Base-by-base conservation (phyloP, 2,797 vertebrate genomes). In the Chrysolophus pictus region DNA sequence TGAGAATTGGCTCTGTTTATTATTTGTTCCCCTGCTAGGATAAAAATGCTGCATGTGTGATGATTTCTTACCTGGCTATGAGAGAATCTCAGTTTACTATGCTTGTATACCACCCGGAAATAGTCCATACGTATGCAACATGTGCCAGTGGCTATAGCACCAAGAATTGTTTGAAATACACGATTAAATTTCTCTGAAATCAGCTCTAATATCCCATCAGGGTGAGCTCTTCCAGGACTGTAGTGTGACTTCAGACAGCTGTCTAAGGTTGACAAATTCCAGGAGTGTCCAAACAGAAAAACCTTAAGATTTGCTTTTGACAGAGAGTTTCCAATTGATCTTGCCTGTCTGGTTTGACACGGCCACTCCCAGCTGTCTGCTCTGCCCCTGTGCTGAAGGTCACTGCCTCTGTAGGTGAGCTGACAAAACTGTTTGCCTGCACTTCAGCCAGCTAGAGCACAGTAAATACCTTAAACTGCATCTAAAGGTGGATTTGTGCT, bases 321-420 rank as follows among this genome's bases (percentile, higher is more conserved):
- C 51, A 42, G 80, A 46, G 76, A 90, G 68, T 90, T 90, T 90
- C 83, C 56, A 90, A 10, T 82, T 77, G 88, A 86, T 94, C 96
- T 73, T 84, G 87, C 51, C 60, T 63, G 28, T 91, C 96, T 88
- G 85, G 95, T 96, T 95, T 88, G 90, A 63, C 70, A 3, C 56
- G 53, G 67, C 83, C 51, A 1, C 91, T 96, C 94, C 95, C 87
- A 82, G 64, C 10, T 78, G 41, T 44, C 76, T 90, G 87, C 80
- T 87, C 81, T 95, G 70, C 63, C 79, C 53, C 59, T 1, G 3
- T 69, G 73, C 75, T 87, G 69, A 75, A 93, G 91, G 82, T 91
- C 74, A 87, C 39, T 84, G 85, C 65, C 69, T 67, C 44, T 4
- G 3, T 29, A 84, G 63, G 39, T 37, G 73, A 81, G 60, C 5